Percentiles rank a stretch among this genome's conserved stretches.
These are phyloP conservation scores for Suillia variegata DNA, from an alignment of 2,888 invertebrate genomes.

Conservation along the genomic window DNA sequence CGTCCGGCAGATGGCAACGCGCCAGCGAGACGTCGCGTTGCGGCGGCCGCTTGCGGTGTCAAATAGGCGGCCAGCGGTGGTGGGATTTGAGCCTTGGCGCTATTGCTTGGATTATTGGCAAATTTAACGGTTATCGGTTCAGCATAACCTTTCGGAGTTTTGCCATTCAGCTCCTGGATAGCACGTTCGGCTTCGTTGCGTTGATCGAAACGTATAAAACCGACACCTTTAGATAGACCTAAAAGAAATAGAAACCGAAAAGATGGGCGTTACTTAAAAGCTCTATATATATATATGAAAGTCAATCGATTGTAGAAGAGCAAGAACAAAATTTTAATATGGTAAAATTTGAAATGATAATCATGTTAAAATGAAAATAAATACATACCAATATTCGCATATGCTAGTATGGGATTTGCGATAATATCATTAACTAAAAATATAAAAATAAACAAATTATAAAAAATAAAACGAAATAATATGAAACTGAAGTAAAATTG, in stretches of 20 bases:
- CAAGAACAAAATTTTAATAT: too few species aligned
- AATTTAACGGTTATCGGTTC: constrained; percentile 94
- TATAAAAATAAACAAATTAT: constrained; percentile 22
- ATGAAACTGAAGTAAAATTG: too few species aligned
- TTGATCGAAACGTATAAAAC: constrained; percentile 93
- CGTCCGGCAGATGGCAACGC: constrained; percentile 74
- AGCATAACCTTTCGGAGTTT: constrained; percentile 83
- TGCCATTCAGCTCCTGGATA: constrained; percentile 88
- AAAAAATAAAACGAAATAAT: too few species aligned
- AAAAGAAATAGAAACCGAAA: constrained; percentile 46
- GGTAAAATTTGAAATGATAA: too few species aligned
- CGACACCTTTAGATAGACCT: constrained; percentile 93
- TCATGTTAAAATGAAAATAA: constrained; percentile 14
- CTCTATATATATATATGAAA: not conserved
- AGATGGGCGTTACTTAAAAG: not conserved
- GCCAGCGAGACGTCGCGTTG: constrained; percentile 81
- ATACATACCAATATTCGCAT: constrained; percentile 24
- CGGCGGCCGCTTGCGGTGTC: constrained; percentile 73
- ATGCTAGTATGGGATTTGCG: constrained; percentile 27
- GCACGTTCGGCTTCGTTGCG: constrained; percentile 89
- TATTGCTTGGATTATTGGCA: constrained; percentile 90
- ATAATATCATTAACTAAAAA: constrained; percentile 32
- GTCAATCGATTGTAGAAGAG: too few species aligned
- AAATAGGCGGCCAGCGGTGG: constrained; percentile 84
- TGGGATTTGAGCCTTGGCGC: constrained; percentile 75